Conservation (phyloP, 2,888 invertebrate genomes). For the Tubulanus polymorphus region DNA sequence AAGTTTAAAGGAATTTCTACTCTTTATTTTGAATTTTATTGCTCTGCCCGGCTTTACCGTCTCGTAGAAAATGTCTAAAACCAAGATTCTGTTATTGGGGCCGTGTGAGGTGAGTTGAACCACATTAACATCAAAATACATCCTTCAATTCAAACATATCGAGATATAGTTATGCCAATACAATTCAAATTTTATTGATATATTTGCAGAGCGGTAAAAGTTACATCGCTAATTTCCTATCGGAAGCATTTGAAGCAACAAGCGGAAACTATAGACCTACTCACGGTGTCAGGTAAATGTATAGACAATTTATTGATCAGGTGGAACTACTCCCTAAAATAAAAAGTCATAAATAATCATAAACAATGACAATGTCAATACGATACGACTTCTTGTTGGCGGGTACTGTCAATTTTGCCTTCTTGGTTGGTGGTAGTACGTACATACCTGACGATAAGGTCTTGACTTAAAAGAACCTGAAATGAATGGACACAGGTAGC, state of each 20-base stretch:
- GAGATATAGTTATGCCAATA: not conserved
- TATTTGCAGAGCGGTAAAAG: constrained; percentile 68
- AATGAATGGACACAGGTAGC: no score
- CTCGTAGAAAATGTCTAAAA: constrained; percentile 38
- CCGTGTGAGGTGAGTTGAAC: constrained; percentile 29
- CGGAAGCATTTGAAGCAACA: constrained; percentile 65
- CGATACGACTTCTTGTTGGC: no score
- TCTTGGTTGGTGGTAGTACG: not conserved
- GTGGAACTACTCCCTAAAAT: no score
- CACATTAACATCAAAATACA: not conserved
- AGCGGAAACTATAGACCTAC: constrained; percentile 64
- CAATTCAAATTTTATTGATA: constrained; percentile 1
- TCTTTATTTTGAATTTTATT: no score
- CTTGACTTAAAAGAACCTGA: no score
- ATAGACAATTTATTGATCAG: not conserved
- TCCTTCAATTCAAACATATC: not conserved
- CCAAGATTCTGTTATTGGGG: constrained; percentile 37
- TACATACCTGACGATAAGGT: not conserved
- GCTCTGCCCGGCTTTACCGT: no score
- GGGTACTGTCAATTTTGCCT: no score
- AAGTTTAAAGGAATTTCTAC: no score
- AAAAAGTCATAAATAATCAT: no score
- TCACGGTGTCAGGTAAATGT: constrained; percentile 60
- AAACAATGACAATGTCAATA: no score
- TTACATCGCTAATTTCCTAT: constrained; percentile 66